Percentiles rank a stretch among this genome's conserved stretches.
These are phyloP conservation scores for Byasa hedistus DNA, from an alignment of 2,888 invertebrate species.

Conservation along the genomic window DNA sequence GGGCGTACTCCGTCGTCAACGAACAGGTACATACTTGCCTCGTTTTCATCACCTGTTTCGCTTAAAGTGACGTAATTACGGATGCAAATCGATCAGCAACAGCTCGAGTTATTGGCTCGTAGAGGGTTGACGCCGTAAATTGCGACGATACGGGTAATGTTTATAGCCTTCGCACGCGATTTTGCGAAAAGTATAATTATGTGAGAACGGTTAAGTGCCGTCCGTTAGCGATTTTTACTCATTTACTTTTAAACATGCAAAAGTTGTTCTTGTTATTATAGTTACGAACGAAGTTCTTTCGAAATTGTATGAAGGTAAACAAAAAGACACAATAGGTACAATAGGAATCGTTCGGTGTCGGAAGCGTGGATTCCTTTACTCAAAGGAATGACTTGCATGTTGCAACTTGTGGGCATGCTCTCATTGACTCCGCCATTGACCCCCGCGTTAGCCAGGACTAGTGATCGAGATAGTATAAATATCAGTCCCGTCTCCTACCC, in stretches of 20 bases:
- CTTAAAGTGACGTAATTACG: constrained; percentile 78
- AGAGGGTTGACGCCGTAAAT: constrained; percentile 74
- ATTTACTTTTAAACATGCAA: constrained; percentile 26
- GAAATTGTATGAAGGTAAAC: constrained; percentile 24
- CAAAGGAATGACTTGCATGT: constrained; percentile 75
- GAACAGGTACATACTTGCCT: constrained; percentile 75
- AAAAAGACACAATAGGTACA: constrained; percentile 13
- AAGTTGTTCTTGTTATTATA: constrained; percentile 27
- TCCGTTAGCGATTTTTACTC: constrained; percentile 25
- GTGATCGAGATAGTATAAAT: constrained; percentile 72
- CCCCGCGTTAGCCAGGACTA: constrained; percentile 57
- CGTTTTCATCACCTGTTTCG: constrained; percentile 76
- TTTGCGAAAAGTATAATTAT: constrained; percentile 69
- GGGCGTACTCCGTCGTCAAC: constrained; percentile 61
- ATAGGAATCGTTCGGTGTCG: constrained; percentile 59
- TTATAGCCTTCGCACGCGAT: constrained; percentile 67
- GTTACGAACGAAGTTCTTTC: neutral
- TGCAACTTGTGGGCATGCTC: constrained; percentile 69
- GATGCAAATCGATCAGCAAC: constrained; percentile 78
- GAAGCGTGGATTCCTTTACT: constrained; percentile 72
- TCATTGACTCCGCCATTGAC: constrained; percentile 77
- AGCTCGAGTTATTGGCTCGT: constrained; percentile 63
- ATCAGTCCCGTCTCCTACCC: constrained; percentile 65
- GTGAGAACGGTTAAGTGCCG: constrained; percentile 38
- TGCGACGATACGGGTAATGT: constrained; percentile 72